Evolutionary conservation across 2,888 invertebrate species (phyloP), one percentile per base, ranked within the genome.

Genomic region (Protonemura montana): DNA sequence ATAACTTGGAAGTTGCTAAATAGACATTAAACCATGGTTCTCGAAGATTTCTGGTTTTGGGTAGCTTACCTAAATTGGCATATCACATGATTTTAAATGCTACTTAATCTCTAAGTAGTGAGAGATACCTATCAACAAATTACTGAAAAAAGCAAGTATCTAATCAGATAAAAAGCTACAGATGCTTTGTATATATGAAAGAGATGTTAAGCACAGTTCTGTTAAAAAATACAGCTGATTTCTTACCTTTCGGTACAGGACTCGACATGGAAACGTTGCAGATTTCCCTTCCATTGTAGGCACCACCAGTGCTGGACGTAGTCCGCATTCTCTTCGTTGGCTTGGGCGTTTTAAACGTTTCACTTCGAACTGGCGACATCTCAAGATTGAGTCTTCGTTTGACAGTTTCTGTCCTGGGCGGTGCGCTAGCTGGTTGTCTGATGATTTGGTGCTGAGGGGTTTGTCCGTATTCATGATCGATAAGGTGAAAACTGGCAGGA

Each of bases 391-490:
- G 94, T 93, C 96, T 95, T 92, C 97, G 93, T 93, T 97, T 97
- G 90, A 97, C 97, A 91, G 96, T 94, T 93, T 90, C 90, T 25
- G 89, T 89, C 78, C 89, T 88, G 86, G 89, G 89, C 28, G 90
- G 89, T 82, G 89, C 89, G 42, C 89, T 88, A 21, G 90, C 88
- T 21, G 89, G 92, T 93, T 91, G 93, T 88, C 93, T 92, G 90
- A 94, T 92, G 89, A 94, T 93, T 91, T 94, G 95, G 89, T 94
- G 94, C 90, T 95, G 94, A 88, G 96, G 95, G 88, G 96, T 96
- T 90, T 95, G 96, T 89, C 97, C 97, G 92, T 97, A 97, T 89
- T 96, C 97, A 91, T 97, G 97, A 91, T 97, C 97, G 89, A 96
- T 93, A 89, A 97, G 93, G 92, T 97, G 97, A 89, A 95, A 95